Conservation (phyloP, 2,113 vertebrate genomes). For the Myanophis thanlyinensis region DNA sequence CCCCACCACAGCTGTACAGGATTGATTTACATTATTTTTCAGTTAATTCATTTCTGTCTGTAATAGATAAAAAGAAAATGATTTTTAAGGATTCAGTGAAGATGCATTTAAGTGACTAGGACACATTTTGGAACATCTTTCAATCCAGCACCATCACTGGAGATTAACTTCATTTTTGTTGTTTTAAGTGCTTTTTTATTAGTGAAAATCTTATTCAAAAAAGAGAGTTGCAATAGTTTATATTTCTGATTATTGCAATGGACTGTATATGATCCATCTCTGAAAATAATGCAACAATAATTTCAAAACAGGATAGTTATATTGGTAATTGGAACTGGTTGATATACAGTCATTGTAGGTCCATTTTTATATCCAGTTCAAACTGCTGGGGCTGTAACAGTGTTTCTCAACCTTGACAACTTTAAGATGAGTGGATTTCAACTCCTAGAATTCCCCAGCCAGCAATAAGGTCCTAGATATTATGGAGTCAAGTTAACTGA, state of each 20-base stretch:
- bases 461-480: neutral
- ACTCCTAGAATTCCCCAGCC: too few relatives aligned
- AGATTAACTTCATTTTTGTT: neutral
- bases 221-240: neutral
- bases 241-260: neutral
- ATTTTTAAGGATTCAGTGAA: neutral
- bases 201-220: neutral
- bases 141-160: neutral
- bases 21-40: neutral
- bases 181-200: neutral
- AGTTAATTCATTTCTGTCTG: neutral
- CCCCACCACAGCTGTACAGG: neutral
- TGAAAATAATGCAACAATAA: neutral
- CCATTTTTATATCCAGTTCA: neutral
- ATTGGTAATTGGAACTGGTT: neutral
- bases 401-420: too few relatives aligned
- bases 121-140: neutral
- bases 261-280: neutral
- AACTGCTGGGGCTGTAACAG: neutral
- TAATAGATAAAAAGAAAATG: neutral
- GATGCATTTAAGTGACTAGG: neutral
- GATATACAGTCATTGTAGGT: neutral
- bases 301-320: neutral
- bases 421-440: too few relatives aligned
- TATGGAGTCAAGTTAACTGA: neutral